Percentiles rank a stretch among this genome's conserved stretches.
These are phyloP conservation scores for Halictus ligatus DNA, from an alignment of 2,888 invertebrate species.

Conservation along the genomic window DNA sequence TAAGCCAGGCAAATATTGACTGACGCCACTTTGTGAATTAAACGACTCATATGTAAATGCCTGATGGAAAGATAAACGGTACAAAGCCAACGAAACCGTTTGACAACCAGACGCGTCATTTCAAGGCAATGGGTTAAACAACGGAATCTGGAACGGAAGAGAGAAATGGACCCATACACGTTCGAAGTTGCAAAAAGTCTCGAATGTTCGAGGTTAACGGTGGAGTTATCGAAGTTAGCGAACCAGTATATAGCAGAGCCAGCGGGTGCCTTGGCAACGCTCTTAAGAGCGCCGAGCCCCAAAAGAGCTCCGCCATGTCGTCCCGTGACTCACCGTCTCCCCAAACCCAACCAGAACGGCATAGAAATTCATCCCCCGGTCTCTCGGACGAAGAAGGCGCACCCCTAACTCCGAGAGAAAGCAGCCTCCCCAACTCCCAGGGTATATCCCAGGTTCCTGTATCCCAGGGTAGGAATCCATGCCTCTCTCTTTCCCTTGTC, in stretches of 20 bases:
- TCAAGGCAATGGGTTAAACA: neutral
- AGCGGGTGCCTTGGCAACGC: constrained; percentile 57
- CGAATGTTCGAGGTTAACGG: neutral
- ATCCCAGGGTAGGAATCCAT: constrained; percentile 43
- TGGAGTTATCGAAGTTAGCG: neutral
- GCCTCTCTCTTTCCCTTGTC: constrained; percentile 21
- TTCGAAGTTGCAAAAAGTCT: neutral
- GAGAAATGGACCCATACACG: neutral
- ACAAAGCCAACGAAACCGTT: no score
- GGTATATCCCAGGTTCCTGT: neutral
- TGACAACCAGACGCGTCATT: neutral
- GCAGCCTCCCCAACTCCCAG: neutral
- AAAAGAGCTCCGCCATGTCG: constrained; percentile 64
- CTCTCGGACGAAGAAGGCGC: neutral
- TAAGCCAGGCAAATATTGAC: no score
- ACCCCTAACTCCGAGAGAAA: neutral
- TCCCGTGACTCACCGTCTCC: constrained; percentile 61
- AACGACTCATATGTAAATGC: no score
- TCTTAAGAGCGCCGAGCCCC: constrained; percentile 50
- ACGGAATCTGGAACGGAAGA: neutral
- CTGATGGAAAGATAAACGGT: no score
- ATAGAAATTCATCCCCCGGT: neutral
- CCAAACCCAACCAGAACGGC: neutral
- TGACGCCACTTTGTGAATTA: no score
- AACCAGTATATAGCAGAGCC: neutral